A percentile compares a stretch with the other conserved stretches of the same genome.
Evolutionary conservation across 2,888 invertebrate genomes (phyloP).

Genomic region (Mesorhabditis spiculigera): DNA sequence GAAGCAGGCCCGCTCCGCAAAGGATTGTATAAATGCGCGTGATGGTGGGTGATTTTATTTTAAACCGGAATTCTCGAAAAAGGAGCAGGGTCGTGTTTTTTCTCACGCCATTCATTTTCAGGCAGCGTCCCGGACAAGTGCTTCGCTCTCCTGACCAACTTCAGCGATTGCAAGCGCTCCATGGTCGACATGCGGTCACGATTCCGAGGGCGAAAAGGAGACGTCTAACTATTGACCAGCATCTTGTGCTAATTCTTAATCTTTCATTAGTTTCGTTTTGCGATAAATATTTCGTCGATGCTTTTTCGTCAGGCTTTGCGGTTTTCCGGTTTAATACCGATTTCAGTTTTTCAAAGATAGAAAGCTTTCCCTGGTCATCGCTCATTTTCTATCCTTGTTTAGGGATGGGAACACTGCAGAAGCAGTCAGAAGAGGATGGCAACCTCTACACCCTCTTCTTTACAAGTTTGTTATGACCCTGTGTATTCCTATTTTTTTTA

Average conservation of each 20-base stretch:
- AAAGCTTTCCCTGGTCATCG: no score
- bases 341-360: no score
- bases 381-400: neutral
- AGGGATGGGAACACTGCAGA: neutral
- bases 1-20: conserved; percentile 38
- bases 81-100: no score
- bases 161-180: conserved; percentile 51
- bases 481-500: conserved; percentile 11
- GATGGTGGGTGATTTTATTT: conserved; percentile 26
- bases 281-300: neutral
- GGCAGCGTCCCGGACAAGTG: conserved; percentile 46
- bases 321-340: neutral
- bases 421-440: no score
- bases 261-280: conserved; percentile 7
- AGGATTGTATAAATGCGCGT: conserved; percentile 49
- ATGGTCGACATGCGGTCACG: conserved; percentile 51
- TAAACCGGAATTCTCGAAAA: neutral
- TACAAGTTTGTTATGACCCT: neutral
- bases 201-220: conserved; percentile 52
- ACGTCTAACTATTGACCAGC: conserved; percentile 27
- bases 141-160: conserved; percentile 44
- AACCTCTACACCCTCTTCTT: neutral
- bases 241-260: neutral
- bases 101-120: neutral
- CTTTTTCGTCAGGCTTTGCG: neutral